Conservation (phyloP, 2,113 vertebrate genomes). For the Cyprinodon variegatus region DNA sequence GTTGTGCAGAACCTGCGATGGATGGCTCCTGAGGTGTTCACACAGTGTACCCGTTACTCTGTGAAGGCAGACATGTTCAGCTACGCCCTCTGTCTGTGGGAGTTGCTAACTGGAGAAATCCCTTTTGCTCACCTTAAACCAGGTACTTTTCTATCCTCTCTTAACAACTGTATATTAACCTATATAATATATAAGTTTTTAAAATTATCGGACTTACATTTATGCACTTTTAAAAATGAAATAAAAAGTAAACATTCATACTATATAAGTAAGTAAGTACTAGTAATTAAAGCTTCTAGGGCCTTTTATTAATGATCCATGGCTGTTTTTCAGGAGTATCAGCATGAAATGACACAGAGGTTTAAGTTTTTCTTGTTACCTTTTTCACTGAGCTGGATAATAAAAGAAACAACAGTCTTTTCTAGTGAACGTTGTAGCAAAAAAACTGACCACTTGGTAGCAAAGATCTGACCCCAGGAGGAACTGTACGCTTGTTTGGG, state of each 20-base stretch:
- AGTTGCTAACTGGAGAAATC: slow-evolving; percentile 91
- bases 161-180: not conserved
- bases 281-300: not conserved
- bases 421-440: too few species aligned
- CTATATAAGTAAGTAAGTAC: not conserved
- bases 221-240: not conserved
- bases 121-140: slow-evolving; percentile 95
- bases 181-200: not conserved
- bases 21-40: slow-evolving; percentile 98
- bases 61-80: slow-evolving; percentile 96
- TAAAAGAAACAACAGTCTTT: too few species aligned
- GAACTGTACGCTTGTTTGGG: too few species aligned
- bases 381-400: too few species aligned
- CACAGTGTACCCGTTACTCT: slow-evolving; percentile 92
- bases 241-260: not conserved
- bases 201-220: not conserved
- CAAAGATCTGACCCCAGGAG: too few species aligned
- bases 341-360: too few species aligned
- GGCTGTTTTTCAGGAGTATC: not conserved
- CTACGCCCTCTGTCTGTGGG: slow-evolving; percentile 94
- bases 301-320: too few species aligned
- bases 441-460: too few species aligned
- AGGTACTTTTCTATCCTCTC: slow-evolving; percentile 76
- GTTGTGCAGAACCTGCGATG: slow-evolving; percentile 90
- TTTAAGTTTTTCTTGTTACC: too few species aligned